phyloP scores from a whole-genome alignment of 2,888 invertebrate genomes.

The Phaonia tiefii region DNA sequence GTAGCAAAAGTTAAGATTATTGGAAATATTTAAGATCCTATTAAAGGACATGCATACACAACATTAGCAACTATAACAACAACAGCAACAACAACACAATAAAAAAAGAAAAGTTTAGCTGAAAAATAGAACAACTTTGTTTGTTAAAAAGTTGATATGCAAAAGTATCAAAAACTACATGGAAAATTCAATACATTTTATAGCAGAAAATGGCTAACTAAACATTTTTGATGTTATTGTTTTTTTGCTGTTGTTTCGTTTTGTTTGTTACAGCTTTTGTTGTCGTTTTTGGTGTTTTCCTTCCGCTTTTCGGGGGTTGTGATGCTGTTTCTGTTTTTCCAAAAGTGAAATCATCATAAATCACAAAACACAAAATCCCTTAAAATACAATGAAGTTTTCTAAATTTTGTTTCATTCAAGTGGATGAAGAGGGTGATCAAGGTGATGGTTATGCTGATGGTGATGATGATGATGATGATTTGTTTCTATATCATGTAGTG shows the following conservation, averaged over 20 bases:
- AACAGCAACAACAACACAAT: slow-evolving; percentile 7
- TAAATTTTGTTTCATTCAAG: slow-evolving; percentile 5
- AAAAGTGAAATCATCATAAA: slow-evolving; percentile 25
- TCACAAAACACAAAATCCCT: slow-evolving; percentile 5
- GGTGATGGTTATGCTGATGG: slow-evolving; percentile 1
- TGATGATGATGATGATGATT: not conserved
- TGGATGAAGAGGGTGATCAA: not conserved
- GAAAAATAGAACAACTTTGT: slow-evolving; percentile 2
- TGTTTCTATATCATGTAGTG: slow-evolving; percentile 4
- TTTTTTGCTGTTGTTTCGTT: no score
- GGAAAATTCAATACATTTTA: not conserved
- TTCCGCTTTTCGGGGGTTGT: not conserved
- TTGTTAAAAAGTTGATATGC: slow-evolving; percentile 27
- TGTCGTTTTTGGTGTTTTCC: not conserved
- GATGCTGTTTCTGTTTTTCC: not conserved
- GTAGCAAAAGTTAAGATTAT: slow-evolving; percentile 14
- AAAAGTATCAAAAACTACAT: slow-evolving; percentile 4
- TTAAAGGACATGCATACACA: slow-evolving; percentile 12
- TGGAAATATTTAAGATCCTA: slow-evolving; percentile 17
- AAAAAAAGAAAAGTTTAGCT: not conserved
- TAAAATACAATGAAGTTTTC: slow-evolving; percentile 19
- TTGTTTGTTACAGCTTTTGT: no score
- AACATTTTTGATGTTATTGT: not conserved
- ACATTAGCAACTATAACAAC: slow-evolving; percentile 20
- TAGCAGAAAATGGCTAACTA: slow-evolving; percentile 1